A percentile compares a stretch with the other conserved stretches of the same genome.
phyloP scores from a whole-genome alignment of 2,888 invertebrate species.

The Thecophora atra region DNA sequence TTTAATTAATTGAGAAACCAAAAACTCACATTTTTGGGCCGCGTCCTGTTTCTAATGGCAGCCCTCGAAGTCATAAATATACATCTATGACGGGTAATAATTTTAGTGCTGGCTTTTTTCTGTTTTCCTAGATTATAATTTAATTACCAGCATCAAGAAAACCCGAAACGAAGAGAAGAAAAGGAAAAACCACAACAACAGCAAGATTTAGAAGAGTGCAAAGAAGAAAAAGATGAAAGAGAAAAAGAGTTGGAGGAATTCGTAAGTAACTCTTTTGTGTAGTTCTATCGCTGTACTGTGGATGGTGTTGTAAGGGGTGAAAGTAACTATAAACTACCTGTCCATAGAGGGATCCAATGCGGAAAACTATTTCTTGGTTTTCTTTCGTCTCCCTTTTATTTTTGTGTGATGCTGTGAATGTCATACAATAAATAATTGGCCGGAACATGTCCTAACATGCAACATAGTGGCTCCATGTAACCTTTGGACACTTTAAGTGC shows the following conservation, averaged over 20 bases:
- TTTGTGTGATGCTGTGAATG: neutral
- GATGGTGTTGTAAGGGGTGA: no score
- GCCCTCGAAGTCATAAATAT: constrained; percentile 35
- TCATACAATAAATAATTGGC: constrained; percentile 7
- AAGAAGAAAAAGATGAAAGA: no score
- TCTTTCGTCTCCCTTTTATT: neutral
- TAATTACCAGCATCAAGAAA: constrained; percentile 35
- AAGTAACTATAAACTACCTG: no score
- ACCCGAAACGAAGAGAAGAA: neutral
- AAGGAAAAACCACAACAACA: neutral
- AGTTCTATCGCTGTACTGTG: no score
- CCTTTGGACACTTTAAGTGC: neutral
- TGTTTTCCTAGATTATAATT: constrained; percentile 37
- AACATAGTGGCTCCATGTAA: neutral
- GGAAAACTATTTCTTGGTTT: neutral
- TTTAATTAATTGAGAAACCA: neutral
- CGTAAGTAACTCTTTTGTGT: no score
- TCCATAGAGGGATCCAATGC: no score
- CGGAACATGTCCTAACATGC: neutral
- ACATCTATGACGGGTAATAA: constrained; percentile 39
- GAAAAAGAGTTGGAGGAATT: no score
- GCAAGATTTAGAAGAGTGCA: no score
- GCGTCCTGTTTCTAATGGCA: neutral
- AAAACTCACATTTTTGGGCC: neutral
- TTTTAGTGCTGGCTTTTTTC: constrained; percentile 20